Base-by-base conservation (phyloP, 2,113 vertebrate species). In the Apteryx owenii region DNA sequence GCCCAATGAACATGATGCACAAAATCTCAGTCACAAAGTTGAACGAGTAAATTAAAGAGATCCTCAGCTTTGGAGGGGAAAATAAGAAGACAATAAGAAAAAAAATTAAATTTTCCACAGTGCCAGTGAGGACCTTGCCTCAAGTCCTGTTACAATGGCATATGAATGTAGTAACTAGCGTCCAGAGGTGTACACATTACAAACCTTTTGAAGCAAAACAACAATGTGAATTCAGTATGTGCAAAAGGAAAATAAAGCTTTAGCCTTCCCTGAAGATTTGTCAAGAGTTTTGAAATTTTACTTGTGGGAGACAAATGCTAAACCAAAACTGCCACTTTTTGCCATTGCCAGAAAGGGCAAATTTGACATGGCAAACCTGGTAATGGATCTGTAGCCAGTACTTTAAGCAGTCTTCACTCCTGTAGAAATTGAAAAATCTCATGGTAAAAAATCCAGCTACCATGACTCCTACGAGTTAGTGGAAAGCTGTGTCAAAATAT, bases 141-240 rank as follows among this genome's bases (percentile, higher is more conserved):
- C 62, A 60, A 65, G 38, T 65, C 62, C 33, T 65, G 21, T 38
- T 40, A 38, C 12, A 25, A 40, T 6, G 7, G 12, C 18, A 65
- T 65, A 65, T 19, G 13, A 60, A 60, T 8, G 9, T 60, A 75
- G 92, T 70, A 48, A 3, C 2, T 6, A 70, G 29, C n/a, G 26
- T 36, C 19, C 11, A 40, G 7, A 40, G 0, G 1, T 2, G 21
- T 44, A 60, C 5, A 60, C 2, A 3, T 66, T 85, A 38, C 2
- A 46, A 23, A 73, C 8, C 15, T 71, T 81, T 61, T 33, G 17
- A 88, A 82, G 29, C 4, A 61, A 61, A 66, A 16, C 2, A 51
- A 19, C 19, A 31, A 33, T n/a, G 10, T 65, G 6, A 36, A 56
- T 79, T 50, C 8, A 31, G 65, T 48, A 42, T 1, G 0, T 10